Conservation (phyloP, 2,888 invertebrate species). For the Erebia epiphron region DNA sequence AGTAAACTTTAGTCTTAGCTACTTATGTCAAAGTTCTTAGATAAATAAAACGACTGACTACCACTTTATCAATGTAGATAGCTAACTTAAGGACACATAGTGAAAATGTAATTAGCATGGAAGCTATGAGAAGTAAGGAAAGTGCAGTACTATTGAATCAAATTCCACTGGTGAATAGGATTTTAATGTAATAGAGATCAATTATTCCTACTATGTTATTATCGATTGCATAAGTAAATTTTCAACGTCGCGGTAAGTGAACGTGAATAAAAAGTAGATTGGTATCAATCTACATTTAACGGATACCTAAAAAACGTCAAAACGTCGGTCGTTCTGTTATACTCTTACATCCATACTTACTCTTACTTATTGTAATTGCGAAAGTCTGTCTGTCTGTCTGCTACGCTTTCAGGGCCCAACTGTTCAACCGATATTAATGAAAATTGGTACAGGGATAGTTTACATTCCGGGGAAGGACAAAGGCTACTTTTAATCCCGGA, state of each 20-base stretch:
- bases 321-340: not conserved
- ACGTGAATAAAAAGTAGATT: not conserved
- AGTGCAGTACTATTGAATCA: not conserved
- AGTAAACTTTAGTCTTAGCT: not conserved
- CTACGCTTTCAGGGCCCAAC: too few relatives aligned
- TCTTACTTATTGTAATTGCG: too few relatives aligned
- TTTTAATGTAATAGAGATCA: conserved; percentile 28
- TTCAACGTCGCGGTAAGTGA: not conserved
- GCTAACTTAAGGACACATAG: not conserved
- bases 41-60: not conserved
- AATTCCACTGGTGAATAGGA: conserved; percentile 11
- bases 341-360: not conserved
- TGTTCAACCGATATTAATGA: too few relatives aligned
- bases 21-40: not conserved
- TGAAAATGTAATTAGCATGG: not conserved
- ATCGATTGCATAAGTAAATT: conserved; percentile 25
- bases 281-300: conserved; percentile 1
- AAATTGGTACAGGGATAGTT: too few relatives aligned
- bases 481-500: too few relatives aligned
- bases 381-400: too few relatives aligned
- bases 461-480: too few relatives aligned
- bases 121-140: not conserved
- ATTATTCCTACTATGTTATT: conserved; percentile 28
- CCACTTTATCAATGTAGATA: not conserved
- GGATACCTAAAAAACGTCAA: conserved; percentile 1